Percentiles rank a stretch among this genome's conserved stretches.
phyloP scores from a whole-genome alignment of 2,113 vertebrate genomes.

The Osmerus mordax region DNA sequence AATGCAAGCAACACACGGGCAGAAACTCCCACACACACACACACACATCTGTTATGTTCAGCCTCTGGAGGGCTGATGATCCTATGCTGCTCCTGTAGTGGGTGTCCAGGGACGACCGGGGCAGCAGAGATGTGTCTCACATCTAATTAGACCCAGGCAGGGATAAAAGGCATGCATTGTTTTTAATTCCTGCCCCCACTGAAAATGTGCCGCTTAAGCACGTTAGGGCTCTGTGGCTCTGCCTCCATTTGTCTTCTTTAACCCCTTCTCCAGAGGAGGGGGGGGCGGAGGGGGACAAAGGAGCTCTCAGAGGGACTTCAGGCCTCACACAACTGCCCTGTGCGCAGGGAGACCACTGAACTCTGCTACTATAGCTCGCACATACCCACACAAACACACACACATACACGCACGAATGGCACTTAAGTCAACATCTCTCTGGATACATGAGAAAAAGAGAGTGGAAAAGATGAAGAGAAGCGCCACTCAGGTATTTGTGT shows the following conservation, averaged over 20 bases:
- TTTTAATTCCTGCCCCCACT: constrained; percentile 65
- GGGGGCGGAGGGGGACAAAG: constrained; percentile 35
- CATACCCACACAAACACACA: constrained; percentile 11
- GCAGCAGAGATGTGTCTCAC: constrained; percentile 62
- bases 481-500: not conserved
- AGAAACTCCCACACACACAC: too few relatives aligned
- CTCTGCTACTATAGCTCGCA: constrained; percentile 26
- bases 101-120: constrained; percentile 40
- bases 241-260: constrained; percentile 69
- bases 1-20: too few relatives aligned
- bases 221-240: constrained; percentile 47
- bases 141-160: constrained; percentile 65
- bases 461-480: not conserved
- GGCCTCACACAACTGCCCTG: constrained; percentile 46
- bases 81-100: not conserved
- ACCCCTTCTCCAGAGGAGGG: constrained; percentile 58
- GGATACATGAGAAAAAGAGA: constrained; percentile 11
- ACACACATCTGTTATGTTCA: not conserved
- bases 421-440: constrained; percentile 12
- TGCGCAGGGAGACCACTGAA: constrained; percentile 36
- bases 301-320: constrained; percentile 46
- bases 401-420: constrained; percentile 8
- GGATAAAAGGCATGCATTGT: constrained; percentile 70
- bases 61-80: not conserved
- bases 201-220: constrained; percentile 69